phyloP scores from a whole-genome alignment of 92 coral and sea anemone species.

The Zoanthus sansibaricus region DNA sequence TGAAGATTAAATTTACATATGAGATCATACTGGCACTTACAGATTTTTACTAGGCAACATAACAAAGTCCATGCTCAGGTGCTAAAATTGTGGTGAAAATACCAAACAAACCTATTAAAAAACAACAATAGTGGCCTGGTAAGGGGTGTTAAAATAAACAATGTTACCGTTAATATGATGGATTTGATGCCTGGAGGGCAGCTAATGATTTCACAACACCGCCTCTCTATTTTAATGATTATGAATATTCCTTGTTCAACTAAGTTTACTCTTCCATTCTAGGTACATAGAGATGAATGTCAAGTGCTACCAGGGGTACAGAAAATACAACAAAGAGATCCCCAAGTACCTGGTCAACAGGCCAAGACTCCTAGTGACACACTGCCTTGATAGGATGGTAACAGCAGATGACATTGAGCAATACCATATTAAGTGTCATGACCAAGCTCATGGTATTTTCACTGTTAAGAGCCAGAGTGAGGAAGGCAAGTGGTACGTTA shows the following conservation, averaged over 20 bases:
- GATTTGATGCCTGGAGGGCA: neutral
- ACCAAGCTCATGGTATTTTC: conserved; percentile 23
- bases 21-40: neutral
- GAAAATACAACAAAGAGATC: neutral
- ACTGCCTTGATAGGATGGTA: conserved; percentile 50
- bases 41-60: neutral
- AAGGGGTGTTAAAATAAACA: too few relatives aligned
- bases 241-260: too few relatives aligned
- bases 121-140: neutral
- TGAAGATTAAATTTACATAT: neutral
- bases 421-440: conserved; percentile 30
- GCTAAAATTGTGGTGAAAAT: neutral
- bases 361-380: conserved; percentile 54
- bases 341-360: conserved; percentile 59
- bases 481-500: conserved; percentile 7
- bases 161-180: neutral
- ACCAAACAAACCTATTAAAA: too few relatives aligned
- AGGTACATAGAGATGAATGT: conserved; percentile 49
- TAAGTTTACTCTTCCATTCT: too few relatives aligned
- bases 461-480: conserved; percentile 7
- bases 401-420: conserved; percentile 33
- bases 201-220: too few relatives aligned
- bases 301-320: neutral
- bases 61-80: neutral
- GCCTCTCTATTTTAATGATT: too few relatives aligned